phyloP scores from a whole-genome alignment of 2,113 vertebrate genomes.

The Ctenodactylus gundi region DNA sequence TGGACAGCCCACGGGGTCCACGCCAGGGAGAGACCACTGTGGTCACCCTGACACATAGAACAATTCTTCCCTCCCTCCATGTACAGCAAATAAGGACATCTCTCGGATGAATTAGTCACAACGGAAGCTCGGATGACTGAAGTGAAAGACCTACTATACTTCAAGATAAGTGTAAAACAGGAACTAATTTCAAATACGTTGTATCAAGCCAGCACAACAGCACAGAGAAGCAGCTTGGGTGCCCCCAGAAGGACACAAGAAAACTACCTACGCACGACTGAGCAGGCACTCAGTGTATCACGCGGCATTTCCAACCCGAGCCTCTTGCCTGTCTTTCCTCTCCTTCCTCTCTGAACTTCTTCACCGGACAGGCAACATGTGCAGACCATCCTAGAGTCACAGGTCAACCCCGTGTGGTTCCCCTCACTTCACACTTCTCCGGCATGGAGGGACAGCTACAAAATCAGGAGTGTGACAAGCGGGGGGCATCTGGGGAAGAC shows the following conservation, averaged over 20 bases:
- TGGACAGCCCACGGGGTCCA: too few species aligned
- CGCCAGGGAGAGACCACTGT: too few species aligned
- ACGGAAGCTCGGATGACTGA: not conserved
- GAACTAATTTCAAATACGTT: not conserved
- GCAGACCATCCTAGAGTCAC: not conserved
- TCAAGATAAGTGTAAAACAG: not conserved
- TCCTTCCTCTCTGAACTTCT: too few species aligned
- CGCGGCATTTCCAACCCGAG: not conserved
- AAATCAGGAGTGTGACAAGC: rapidly evolving
- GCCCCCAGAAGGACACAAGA: not conserved
- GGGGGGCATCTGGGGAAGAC: rapidly evolving
- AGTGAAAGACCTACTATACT: not conserved
- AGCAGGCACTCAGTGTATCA: not conserved
- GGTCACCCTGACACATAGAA: not conserved
- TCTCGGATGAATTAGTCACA: not conserved
- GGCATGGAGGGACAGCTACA: not conserved
- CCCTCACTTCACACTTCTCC: not conserved
- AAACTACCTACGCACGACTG: not conserved
- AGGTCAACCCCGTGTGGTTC: too few species aligned
- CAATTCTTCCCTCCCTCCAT: not conserved
- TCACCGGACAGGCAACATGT: not conserved
- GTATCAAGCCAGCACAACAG: not conserved
- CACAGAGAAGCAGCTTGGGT: not conserved
- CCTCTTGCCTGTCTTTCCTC: not conserved
- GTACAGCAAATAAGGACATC: not conserved